A percentile compares a stretch with the other conserved stretches of the same genome.
Conservation (phyloP, 1,140 invertebrate species). For the Apolygus lucorum region DNA sequence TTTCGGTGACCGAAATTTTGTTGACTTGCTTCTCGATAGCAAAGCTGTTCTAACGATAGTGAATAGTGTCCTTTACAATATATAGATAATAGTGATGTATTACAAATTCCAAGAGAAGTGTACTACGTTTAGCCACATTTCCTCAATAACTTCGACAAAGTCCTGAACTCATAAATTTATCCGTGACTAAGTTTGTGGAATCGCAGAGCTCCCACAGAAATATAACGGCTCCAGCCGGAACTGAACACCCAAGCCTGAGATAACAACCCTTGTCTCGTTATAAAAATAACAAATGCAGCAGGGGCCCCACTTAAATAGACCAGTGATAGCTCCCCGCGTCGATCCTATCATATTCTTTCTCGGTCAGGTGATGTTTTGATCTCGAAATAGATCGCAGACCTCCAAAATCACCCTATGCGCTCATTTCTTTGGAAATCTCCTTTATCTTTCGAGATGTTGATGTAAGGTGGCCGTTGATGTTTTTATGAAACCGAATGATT, state of each 20-base stretch:
- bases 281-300: neutral
- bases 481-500: conserved; percentile 1
- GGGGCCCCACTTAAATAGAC: neutral
- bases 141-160: no score
- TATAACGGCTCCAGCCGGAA: neutral
- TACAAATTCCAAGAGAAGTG: no score
- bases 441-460: neutral
- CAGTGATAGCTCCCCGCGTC: neutral
- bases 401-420: neutral
- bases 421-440: neutral
- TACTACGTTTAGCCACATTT: no score
- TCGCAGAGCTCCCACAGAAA: no score
- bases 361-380: neutral
- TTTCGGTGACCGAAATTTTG: no score
- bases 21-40: no score
- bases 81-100: no score
- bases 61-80: no score
- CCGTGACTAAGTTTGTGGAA: no score
- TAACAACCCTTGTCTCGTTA: neutral
- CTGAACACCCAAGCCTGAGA: neutral
- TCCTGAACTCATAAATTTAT: no score
- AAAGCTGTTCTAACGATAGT: no score
- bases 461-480: neutral
- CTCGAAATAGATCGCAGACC: neutral
- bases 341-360: neutral